Conservation (phyloP, 2,888 invertebrate genomes). For the Morpho achilles region DNA sequence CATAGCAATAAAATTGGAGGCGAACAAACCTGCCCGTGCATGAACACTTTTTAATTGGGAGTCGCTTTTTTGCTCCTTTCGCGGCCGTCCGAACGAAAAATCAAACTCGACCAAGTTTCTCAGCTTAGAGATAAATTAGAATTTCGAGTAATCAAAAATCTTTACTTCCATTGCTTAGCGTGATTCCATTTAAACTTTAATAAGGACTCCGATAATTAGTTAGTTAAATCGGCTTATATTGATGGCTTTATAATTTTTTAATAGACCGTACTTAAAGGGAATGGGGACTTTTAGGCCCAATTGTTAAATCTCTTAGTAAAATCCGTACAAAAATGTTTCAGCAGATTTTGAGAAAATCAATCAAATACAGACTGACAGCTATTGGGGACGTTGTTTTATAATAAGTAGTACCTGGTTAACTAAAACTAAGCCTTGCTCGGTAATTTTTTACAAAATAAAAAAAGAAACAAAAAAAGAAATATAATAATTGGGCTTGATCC, state of each 20-base stretch:
- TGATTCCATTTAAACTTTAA: slow-evolving; percentile 17
- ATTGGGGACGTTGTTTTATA: too few relatives aligned
- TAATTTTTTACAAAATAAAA: too few relatives aligned
- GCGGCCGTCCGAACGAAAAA: slow-evolving; percentile 59
- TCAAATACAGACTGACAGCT: too few relatives aligned
- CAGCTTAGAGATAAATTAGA: slow-evolving; percentile 14
- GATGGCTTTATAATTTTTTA: slow-evolving; percentile 8
- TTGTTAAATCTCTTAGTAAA: too few relatives aligned
- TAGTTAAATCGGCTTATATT: slow-evolving; percentile 15
- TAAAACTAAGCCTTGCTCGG: too few relatives aligned
- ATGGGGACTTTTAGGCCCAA: too few relatives aligned
- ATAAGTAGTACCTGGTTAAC: too few relatives aligned
- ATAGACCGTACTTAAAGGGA: too few relatives aligned
- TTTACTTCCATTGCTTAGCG: slow-evolving; percentile 18
- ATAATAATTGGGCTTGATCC: too few relatives aligned
- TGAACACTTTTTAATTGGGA: slow-evolving; percentile 76
- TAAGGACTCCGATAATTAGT: slow-evolving; percentile 22
- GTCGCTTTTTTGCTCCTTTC: slow-evolving; percentile 65
- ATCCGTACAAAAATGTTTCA: too few relatives aligned
- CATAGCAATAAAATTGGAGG: slow-evolving; percentile 73
- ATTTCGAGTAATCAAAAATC: slow-evolving; percentile 21
- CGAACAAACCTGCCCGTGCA: slow-evolving; percentile 42
- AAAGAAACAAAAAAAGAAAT: too few relatives aligned
- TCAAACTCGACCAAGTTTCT: slow-evolving; percentile 55
- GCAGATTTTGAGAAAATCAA: too few relatives aligned